Percentiles rank a stretch among this genome's conserved stretches.
Evolutionary conservation across 2,888 invertebrate species (phyloP).

Genomic region (Hypolimnas misippus): DNA sequence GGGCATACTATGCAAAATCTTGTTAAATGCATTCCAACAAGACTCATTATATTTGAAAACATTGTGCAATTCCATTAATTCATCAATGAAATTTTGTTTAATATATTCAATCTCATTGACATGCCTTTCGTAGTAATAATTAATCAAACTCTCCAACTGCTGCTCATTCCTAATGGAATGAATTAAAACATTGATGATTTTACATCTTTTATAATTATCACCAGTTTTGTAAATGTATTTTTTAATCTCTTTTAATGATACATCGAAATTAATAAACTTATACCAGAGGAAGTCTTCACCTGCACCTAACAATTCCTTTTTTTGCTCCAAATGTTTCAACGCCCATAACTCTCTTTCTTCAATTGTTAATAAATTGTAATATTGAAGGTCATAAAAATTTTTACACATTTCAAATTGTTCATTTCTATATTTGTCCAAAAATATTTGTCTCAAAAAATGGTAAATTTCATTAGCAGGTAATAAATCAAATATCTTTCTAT

Average conservation of each 20-base stretch:
- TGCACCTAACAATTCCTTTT: conserved; percentile 51
- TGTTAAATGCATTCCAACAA: conserved; percentile 60
- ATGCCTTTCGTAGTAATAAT: conserved; percentile 61
- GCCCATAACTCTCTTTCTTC: conserved; percentile 60
- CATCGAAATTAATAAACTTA: conserved; percentile 56
- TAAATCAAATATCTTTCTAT: conserved; percentile 53
- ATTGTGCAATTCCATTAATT: conserved; percentile 49
- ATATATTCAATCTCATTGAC: conserved; percentile 52
- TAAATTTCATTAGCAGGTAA: conserved; percentile 53
- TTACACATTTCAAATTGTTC: conserved; percentile 54
- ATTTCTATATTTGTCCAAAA: conserved; percentile 51
- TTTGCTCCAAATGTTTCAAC: conserved; percentile 53
- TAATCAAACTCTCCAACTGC: conserved; percentile 53
- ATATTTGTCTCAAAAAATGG: conserved; percentile 54
- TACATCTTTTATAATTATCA: conserved; percentile 48
- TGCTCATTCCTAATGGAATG: conserved; percentile 52
- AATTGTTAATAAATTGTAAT: conserved; percentile 53
- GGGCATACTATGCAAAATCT: conserved; percentile 56
- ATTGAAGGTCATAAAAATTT: conserved; percentile 50
- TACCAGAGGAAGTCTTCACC: conserved; percentile 59
- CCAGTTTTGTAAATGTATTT: conserved; percentile 50
- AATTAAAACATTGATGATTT: conserved; percentile 52
- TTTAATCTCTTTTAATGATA: conserved; percentile 55
- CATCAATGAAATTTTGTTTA: conserved; percentile 54
- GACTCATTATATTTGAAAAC: conserved; percentile 54